A percentile compares a stretch with the other conserved stretches of the same genome.
phyloP scores from a whole-genome alignment of 2,113 vertebrate genomes.

The Neomonachus schauinslandi region DNA sequence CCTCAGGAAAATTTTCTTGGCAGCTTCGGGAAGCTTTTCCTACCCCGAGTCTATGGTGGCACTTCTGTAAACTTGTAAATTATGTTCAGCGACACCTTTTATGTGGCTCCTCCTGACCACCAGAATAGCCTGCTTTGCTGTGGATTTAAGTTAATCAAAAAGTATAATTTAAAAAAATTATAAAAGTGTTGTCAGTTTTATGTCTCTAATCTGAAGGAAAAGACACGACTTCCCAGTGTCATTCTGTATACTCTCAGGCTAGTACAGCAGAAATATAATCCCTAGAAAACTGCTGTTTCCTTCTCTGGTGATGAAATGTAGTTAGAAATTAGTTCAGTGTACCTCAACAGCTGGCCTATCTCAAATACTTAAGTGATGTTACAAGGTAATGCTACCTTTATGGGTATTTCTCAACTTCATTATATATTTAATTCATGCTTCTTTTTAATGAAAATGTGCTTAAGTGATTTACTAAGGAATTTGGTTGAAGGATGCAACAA shows the following conservation, averaged over 20 bases:
- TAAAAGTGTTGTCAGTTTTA: not conserved
- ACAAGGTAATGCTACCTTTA: not conserved
- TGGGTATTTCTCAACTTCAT: not conserved
- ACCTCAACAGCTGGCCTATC: not conserved
- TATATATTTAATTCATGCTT: constrained; percentile 13
- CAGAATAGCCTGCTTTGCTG: constrained; percentile 37
- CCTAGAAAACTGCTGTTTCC: not conserved
- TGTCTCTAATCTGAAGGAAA: not conserved
- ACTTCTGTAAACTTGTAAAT: constrained; percentile 42
- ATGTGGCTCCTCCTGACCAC: constrained; percentile 11
- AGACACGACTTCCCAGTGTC: not conserved
- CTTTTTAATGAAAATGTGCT: not conserved
- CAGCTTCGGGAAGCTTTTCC: not conserved
- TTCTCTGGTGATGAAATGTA: not conserved
- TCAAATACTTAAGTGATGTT: not conserved
- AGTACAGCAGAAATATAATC: not conserved
- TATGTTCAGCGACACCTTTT: not conserved
- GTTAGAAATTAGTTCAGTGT: not conserved
- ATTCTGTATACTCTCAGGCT: not conserved
- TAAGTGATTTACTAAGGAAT: constrained; percentile 14
- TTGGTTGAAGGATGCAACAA: not conserved
- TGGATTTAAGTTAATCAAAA: constrained; percentile 10
- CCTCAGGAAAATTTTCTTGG: not conserved
- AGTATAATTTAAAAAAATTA: not conserved
- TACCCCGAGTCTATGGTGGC: not conserved